Evolutionary conservation across 1,140 invertebrate species (phyloP).

Genomic region (Brachionus koreanus): DNA sequence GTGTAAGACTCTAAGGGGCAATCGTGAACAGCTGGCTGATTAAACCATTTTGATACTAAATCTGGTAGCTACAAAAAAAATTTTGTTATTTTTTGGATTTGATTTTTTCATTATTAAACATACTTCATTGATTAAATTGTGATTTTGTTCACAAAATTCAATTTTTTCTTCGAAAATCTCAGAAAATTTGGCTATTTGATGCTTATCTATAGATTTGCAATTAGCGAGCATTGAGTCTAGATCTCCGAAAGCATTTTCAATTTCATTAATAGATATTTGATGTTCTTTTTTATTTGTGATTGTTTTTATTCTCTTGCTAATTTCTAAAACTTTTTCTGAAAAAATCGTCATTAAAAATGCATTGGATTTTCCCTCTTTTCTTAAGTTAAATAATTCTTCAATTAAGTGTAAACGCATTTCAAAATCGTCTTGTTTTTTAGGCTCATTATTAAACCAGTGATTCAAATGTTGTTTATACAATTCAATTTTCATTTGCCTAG

Average conservation of each 20-base stretch:
- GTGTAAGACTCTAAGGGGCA: background rate
- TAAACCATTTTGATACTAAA: background rate
- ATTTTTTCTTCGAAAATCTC: background rate
- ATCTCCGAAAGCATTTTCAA: background rate
- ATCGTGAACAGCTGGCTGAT: background rate
- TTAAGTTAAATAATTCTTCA: background rate
- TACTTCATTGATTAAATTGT: background rate
- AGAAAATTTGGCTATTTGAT: background rate
- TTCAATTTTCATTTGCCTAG: background rate
- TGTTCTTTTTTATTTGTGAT: background rate
- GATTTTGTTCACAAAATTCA: background rate
- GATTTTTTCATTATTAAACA: background rate
- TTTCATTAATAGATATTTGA: background rate
- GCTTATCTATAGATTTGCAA: background rate
- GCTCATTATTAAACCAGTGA: background rate
- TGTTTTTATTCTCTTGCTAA: background rate
- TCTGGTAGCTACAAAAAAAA: background rate
- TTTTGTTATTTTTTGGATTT: background rate
- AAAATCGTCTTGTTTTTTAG: background rate
- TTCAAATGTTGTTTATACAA: background rate
- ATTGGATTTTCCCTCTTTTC: background rate
- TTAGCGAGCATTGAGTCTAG: background rate
- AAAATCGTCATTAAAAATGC: background rate
- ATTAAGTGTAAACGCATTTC: background rate
- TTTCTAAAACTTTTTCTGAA: background rate